Conservation (phyloP, 2,797 vertebrate genomes). For the Peromyscus nudipes region DNA sequence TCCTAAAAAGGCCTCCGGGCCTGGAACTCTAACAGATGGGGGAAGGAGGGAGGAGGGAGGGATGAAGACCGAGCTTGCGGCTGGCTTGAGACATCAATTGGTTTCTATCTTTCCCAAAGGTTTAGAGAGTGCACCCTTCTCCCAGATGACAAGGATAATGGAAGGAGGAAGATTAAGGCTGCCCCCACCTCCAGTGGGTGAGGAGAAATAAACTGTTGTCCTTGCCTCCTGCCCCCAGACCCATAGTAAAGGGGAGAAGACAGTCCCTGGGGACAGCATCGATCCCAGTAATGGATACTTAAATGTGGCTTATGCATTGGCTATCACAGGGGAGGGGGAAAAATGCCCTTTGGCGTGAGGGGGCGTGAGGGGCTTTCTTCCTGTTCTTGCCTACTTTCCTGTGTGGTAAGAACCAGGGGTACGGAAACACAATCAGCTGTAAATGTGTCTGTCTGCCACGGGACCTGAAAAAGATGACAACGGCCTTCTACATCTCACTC, state of each 20-base stretch:
- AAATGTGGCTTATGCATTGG: conserved; percentile 47
- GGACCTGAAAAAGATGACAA: background rate
- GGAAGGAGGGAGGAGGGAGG: background rate
- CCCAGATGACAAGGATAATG: conserved; percentile 41
- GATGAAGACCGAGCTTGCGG: background rate
- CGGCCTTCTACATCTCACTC: background rate
- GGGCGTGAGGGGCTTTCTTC: conserved; percentile 8
- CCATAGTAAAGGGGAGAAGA: background rate
- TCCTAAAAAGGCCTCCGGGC: conserved; percentile 89
- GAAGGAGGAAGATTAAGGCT: background rate
- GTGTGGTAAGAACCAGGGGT: background rate
- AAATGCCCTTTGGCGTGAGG: conserved; percentile 29
- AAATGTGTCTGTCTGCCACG: background rate
- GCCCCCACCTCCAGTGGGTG: background rate
- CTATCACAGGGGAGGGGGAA: background rate
- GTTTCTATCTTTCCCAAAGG: conserved; percentile 16
- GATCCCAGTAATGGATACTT: conserved; percentile 79
- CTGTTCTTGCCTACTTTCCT: background rate
- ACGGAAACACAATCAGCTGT: background rate
- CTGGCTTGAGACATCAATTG: conserved; percentile 10
- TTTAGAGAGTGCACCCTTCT: background rate
- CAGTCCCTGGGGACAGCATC: conserved; percentile 68
- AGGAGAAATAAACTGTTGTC: conserved; percentile 34
- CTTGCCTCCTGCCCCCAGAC: conserved; percentile 51
- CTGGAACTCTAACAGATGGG: conserved; percentile 70